These are phyloP conservation scores for Philopotamus ludificatus DNA, from an alignment of 1,140 invertebrate genomes.

Conservation along the genomic window DNA sequence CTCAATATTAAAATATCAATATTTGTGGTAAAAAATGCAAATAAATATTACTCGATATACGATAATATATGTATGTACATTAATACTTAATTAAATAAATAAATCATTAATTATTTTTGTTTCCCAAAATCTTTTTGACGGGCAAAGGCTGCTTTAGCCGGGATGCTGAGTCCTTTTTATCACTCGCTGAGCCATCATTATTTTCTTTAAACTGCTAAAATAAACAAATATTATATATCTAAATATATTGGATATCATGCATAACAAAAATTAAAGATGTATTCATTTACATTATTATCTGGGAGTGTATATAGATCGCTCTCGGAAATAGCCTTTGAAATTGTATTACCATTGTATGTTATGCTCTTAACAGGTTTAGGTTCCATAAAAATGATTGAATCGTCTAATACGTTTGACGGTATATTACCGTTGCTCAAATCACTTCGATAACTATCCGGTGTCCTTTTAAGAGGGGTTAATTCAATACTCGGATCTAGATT, in stretches of 20 bases:
- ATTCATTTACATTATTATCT: slow-evolving; percentile 6
- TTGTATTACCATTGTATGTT: not conserved
- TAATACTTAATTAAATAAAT: too few relatives aligned
- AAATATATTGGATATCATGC: too few relatives aligned
- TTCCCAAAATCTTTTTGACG: slow-evolving; percentile 31
- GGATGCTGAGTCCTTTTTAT: slow-evolving; percentile 36
- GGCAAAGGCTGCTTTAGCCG: slow-evolving; percentile 25
- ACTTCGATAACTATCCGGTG: slow-evolving; percentile 10
- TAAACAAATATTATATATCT: slow-evolving; percentile 15
- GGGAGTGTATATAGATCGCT: slow-evolving; percentile 17
- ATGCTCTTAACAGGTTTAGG: slow-evolving; percentile 11
- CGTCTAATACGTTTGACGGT: not conserved
- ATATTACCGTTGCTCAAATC: not conserved
- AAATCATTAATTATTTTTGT: too few relatives aligned
- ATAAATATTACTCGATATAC: too few relatives aligned
- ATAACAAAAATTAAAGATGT: not conserved
- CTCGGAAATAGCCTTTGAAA: slow-evolving; percentile 25
- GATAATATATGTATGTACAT: too few relatives aligned
- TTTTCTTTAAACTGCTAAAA: slow-evolving; percentile 39
- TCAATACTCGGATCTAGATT: slow-evolving; percentile 32
- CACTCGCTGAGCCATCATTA: slow-evolving; percentile 25
- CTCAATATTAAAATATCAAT: too few relatives aligned
- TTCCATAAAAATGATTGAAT: not conserved
- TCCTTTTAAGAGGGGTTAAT: slow-evolving; percentile 9
- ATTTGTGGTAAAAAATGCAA: too few relatives aligned